Evolutionary conservation across 1,140 invertebrate species (phyloP).

Genomic region (Sminthurinus signatus): DNA sequence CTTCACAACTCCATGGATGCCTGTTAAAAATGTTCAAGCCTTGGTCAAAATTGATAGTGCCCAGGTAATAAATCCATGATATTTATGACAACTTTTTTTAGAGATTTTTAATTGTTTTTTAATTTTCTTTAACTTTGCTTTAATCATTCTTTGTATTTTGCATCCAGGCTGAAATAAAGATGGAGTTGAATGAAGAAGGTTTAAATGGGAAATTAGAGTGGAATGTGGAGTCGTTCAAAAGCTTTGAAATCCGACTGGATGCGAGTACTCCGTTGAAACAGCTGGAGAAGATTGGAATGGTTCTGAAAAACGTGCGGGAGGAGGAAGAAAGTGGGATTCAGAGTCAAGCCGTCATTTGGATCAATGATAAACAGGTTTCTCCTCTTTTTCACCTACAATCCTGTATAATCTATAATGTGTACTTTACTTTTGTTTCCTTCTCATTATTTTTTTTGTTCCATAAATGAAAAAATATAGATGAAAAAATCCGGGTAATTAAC

Average conservation of each 20-base stretch:
- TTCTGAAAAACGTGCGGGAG: slow-evolving; percentile 34
- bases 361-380: slow-evolving; percentile 36
- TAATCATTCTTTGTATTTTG: no score
- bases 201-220: slow-evolving; percentile 31
- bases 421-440: neutral
- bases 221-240: slow-evolving; percentile 20
- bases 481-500: no score
- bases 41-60: slow-evolving; percentile 35
- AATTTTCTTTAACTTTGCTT: no score
- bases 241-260: slow-evolving; percentile 35
- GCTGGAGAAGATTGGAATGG: slow-evolving; percentile 17
- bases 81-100: no score
- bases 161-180: slow-evolving; percentile 21
- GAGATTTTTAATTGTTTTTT: no score
- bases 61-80: slow-evolving; percentile 30
- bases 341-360: slow-evolving; percentile 27
- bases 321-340: slow-evolving; percentile 25
- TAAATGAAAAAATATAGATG: neutral
- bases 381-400: slow-evolving; percentile 1
- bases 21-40: slow-evolving; percentile 36
- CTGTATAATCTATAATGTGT: no score
- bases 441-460: neutral
- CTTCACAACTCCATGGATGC: slow-evolving; percentile 37
- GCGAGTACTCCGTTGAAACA: slow-evolving; percentile 23
- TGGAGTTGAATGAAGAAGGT: slow-evolving; percentile 36